A percentile compares a stretch with the other conserved stretches of the same genome.
Evolutionary conservation across 2,888 invertebrate species (phyloP).

Genomic region (Mimumesa dahlbomi): DNA sequence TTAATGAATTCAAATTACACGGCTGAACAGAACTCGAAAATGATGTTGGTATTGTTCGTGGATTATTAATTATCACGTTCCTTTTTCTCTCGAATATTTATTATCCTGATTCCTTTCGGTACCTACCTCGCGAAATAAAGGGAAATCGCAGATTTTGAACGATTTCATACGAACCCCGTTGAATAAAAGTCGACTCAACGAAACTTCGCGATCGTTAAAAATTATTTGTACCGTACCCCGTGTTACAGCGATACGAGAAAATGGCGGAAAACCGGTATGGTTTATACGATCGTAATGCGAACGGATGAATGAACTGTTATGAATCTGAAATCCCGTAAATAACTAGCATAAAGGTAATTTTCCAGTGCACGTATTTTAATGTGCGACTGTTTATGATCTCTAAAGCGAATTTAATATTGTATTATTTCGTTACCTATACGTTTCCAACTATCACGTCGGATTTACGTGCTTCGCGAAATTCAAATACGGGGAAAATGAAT

Average conservation of each 20-base stretch:
- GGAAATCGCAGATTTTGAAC: background rate
- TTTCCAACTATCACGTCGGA: background rate
- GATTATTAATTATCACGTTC: no score
- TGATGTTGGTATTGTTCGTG: no score
- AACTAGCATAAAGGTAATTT: background rate
- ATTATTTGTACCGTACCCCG: no score
- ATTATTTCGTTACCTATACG: background rate
- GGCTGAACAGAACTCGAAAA: no score
- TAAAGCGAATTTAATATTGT: background rate
- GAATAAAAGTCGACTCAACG: background rate
- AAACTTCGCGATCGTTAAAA: background rate
- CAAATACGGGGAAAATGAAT: no score
- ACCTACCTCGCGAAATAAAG: background rate
- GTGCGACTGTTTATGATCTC: conserved; percentile 3
- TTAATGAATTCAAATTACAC: no score
- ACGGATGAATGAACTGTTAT: background rate
- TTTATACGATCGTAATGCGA: background rate
- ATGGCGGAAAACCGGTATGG: no score
- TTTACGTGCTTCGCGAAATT: no score
- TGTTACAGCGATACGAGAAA: no score
- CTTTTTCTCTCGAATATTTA: no score
- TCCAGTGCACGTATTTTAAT: background rate
- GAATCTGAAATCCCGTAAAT: background rate
- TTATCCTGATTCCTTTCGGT: no score
- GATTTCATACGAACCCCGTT: background rate